Conservation (phyloP, 1,140 invertebrate species). For the Paracyclopina nana region DNA sequence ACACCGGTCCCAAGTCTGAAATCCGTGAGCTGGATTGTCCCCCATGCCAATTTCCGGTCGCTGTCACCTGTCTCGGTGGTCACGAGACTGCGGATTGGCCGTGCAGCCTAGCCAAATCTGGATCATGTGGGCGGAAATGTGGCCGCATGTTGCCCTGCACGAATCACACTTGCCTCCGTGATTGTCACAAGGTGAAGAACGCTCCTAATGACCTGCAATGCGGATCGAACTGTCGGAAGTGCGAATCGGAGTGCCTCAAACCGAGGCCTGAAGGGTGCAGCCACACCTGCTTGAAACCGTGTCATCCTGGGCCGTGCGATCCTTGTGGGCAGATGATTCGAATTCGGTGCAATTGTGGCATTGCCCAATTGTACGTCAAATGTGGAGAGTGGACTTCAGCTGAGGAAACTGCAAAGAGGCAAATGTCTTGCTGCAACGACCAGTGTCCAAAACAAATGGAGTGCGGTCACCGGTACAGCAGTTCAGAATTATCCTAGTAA, state of each 20-base stretch:
- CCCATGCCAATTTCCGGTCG: constrained; percentile 40
- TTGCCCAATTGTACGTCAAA: constrained; percentile 45
- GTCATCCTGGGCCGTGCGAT: constrained; percentile 39
- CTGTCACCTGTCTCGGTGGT: constrained; percentile 52
- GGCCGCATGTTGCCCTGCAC: constrained; percentile 43
- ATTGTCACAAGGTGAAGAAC: constrained; percentile 44
- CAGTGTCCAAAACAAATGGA: constrained; percentile 52
- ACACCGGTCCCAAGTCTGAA: constrained; percentile 32
- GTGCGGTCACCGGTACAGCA: constrained; percentile 41
- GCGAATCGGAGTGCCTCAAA: constrained; percentile 44
- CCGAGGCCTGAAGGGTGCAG: constrained; percentile 48
- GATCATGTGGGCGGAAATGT: constrained; percentile 51
- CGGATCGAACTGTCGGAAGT: constrained; percentile 41
- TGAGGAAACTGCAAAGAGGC: constrained; percentile 28
- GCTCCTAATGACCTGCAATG: constrained; percentile 23
- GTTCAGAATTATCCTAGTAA: background rate
- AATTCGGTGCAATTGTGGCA: constrained; percentile 53
- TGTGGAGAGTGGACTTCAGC: constrained; percentile 43
- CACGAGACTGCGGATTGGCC: constrained; percentile 55
- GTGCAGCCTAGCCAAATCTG: constrained; percentile 45
- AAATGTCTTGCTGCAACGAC: constrained; percentile 49
- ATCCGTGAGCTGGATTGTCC: constrained; percentile 36
- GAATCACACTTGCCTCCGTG: constrained; percentile 51
- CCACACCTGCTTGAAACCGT: constrained; percentile 50
- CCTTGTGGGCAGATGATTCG: constrained; percentile 46